These are phyloP conservation scores for Ashinkailepas kermadecensis DNA, from an alignment of 2,888 invertebrate species.

Conservation along the genomic window DNA sequence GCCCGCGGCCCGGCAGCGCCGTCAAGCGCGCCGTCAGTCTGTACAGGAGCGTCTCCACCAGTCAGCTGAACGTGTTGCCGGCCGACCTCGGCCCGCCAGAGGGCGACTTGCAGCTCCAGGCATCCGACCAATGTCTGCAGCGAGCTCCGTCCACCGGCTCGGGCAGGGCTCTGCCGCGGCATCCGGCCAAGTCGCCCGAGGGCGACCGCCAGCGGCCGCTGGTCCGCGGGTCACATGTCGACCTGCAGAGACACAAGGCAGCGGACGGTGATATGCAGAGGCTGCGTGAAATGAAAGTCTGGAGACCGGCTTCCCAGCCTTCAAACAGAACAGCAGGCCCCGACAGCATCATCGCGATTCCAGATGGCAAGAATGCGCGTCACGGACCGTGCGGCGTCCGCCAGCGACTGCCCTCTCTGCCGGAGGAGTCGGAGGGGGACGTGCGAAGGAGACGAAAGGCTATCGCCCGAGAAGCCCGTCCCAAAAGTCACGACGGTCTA, in stretches of 20 bases:
- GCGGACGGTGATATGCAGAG: no score
- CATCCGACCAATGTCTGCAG: no score
- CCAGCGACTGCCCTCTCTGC: background rate
- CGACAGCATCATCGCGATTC: background rate
- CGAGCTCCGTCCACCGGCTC: no score
- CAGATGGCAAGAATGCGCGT: background rate
- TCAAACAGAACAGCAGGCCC: background rate
- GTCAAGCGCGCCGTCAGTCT: background rate
- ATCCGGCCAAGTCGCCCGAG: no score
- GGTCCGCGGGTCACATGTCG: no score
- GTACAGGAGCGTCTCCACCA: conserved; percentile 3
- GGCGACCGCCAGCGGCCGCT: no score
- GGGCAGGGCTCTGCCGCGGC: no score
- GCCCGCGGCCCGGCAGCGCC: background rate
- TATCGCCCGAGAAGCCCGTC: background rate
- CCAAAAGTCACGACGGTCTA: background rate
- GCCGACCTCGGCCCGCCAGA: no score
- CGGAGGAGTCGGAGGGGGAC: background rate
- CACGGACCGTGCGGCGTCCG: background rate
- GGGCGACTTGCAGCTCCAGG: no score
- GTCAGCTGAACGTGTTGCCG: conserved; percentile 11
- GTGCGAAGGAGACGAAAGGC: background rate
- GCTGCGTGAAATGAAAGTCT: no score
- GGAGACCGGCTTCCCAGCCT: no score
- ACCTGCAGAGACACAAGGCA: no score